Base-by-base conservation (phyloP, 35 echinoderm and acorn worm species). In the Stichopus chloronotus region DNA sequence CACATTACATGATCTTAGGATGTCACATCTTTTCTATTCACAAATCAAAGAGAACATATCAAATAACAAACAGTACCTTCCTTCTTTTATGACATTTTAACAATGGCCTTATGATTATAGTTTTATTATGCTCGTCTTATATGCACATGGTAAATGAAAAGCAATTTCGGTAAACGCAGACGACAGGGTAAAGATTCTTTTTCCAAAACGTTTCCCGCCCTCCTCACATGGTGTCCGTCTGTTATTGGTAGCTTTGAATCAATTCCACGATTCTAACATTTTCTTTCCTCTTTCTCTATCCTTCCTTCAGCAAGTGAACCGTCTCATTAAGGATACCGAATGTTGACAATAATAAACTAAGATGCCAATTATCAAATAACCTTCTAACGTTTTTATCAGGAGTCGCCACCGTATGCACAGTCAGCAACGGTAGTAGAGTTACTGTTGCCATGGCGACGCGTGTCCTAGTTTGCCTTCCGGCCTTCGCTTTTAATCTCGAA, bases 141-240 rank as follows among this genome's bases (percentile, higher is more conserved):
- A n/a, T 56, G 82, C 82, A 56, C 82, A 56, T 56, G 55, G 58
- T 10, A 85, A 58, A 85, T 85, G 82, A 85, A 85, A 85, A 85
- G 82, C 57, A 85, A 85, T 85, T 85, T 85, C 82, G 56, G 20
- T 85, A 85, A 85, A 85, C 24, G 57, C 82, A 85, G 82, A 55
- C 82, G 82, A 85, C 82, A 85, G 82, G 54, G 16, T 85, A 85
- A 85, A 85, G 82, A 85, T 85, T 85, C 82, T 58, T 85, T 78
- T 85, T 85, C 54, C 55, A 85, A 58, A 74, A n/a, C 69, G 55
- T 53, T 85, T 85, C 55, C 82, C 82, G 82, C 57, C n/a, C 22
- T 85, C 82, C 82, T 85, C 82, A 85, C 82, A 85, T 85, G 82
- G 82, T 58, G 82, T 85, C 82, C 82, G 82, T 85, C 82, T 85